Conservation (phyloP, 2,888 invertebrate species). For the Oxytorus armatus region DNA sequence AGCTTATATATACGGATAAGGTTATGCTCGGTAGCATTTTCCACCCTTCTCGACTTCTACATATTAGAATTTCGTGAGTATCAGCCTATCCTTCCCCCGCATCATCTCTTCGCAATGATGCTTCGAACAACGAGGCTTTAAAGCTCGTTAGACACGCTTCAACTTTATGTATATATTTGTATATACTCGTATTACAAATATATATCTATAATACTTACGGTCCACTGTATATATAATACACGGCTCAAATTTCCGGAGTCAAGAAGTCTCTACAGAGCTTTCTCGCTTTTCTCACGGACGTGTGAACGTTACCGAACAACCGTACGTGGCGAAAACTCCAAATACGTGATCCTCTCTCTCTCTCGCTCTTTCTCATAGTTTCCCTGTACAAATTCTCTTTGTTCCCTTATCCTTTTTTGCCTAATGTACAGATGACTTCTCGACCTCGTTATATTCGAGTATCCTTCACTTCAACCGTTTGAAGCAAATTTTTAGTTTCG, state of each 20-base stretch:
- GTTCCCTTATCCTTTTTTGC: slow-evolving; percentile 14
- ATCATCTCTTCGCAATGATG: slow-evolving; percentile 33
- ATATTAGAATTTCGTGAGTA: slow-evolving; percentile 10
- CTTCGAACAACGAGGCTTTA: slow-evolving; percentile 47
- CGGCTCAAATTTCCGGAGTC: slow-evolving; percentile 61
- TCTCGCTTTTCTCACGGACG: slow-evolving; percentile 45
- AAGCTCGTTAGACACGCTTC: slow-evolving; percentile 63
- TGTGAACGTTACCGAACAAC: slow-evolving; percentile 49
- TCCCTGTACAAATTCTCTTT: slow-evolving; percentile 11
- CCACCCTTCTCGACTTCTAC: slow-evolving; percentile 7
- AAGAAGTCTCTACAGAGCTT: slow-evolving; percentile 53
- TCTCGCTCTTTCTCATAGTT: neutral
- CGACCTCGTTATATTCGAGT: slow-evolving; percentile 39
- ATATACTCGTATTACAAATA: slow-evolving; percentile 14
- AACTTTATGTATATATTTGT: slow-evolving; percentile 23
- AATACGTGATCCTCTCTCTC: slow-evolving; percentile 11
- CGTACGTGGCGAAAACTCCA: slow-evolving; percentile 48
- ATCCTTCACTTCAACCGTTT: neutral
- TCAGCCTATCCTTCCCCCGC: slow-evolving; percentile 27
- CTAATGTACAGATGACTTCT: slow-evolving; percentile 41
- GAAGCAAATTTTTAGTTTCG: too few relatives aligned
- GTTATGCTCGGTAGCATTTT: slow-evolving; percentile 10
- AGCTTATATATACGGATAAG: neutral
- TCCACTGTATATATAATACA: slow-evolving; percentile 1
- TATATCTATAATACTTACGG: too few relatives aligned